Conservation (phyloP, 2,113 vertebrate species). For the Eulacestoma nigropectus region DNA sequence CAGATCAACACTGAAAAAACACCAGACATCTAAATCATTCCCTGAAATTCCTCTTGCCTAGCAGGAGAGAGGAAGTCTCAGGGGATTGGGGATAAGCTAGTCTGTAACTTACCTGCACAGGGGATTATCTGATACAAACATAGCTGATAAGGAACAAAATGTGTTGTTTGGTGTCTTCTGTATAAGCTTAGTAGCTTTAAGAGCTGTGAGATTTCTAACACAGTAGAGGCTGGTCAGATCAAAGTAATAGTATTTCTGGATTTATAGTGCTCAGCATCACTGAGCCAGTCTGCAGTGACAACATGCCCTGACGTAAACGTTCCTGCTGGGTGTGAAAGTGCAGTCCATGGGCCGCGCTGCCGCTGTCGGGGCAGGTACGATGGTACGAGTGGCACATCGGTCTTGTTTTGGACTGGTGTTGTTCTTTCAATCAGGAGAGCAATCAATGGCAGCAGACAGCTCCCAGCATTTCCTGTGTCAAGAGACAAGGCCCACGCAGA, state of each 20-base stretch:
- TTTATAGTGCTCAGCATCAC: neutral
- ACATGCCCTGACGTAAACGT: neutral
- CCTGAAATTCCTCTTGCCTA: neutral
- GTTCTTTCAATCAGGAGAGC: neutral
- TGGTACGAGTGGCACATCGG: rapidly evolving
- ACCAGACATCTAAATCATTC: neutral
- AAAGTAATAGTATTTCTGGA: neutral
- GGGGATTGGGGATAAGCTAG: neutral
- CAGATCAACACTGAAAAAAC: neutral
- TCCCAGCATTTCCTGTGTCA: rapidly evolving
- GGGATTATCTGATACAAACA: neutral
- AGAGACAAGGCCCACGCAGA: rapidly evolving
- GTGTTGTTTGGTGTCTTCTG: neutral
- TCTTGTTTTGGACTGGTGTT: rapidly evolving
- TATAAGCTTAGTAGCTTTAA: neutral
- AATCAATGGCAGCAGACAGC: neutral
- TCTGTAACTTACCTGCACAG: neutral
- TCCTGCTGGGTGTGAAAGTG: rapidly evolving
- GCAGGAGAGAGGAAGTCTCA: neutral
- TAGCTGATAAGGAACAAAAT: neutral
- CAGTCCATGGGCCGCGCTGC: rapidly evolving
- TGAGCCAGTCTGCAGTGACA: neutral
- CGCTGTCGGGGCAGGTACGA: rapidly evolving
- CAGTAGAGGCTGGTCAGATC: neutral
- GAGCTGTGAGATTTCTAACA: neutral